These are phyloP conservation scores for Casuarius casuarius DNA, from an alignment of 2,113 vertebrate species.

Conservation along the genomic window DNA sequence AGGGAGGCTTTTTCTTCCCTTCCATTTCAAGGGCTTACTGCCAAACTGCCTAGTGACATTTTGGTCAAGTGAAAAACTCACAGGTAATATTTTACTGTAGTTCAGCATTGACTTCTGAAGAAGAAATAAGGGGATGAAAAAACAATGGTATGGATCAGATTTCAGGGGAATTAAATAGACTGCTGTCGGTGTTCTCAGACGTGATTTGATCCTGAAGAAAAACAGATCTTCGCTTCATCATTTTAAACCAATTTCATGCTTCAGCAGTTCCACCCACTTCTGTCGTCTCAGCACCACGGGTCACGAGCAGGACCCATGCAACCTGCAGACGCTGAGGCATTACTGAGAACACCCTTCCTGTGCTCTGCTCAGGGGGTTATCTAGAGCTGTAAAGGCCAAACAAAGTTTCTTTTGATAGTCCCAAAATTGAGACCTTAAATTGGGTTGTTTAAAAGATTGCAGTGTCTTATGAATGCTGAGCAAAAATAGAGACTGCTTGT, in stretches of 20 bases:
- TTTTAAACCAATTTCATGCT: constrained; percentile 82
- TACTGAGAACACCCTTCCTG: not conserved
- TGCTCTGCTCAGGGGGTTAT: not conserved
- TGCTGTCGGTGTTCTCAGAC: constrained; percentile 56
- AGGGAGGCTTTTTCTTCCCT: not conserved
- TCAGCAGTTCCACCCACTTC: constrained; percentile 47
- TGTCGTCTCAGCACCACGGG: constrained; percentile 51
- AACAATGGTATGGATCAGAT: constrained; percentile 42
- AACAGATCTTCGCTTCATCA: constrained; percentile 71
- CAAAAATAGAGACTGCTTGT: constrained; percentile 11
- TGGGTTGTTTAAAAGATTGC: constrained; percentile 16
- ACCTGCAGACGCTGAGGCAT: not conserved
- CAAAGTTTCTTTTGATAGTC: not conserved
- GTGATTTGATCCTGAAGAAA: constrained; percentile 72
- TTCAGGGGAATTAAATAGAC: constrained; percentile 48
- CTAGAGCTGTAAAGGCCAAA: not conserved
- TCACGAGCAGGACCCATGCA: constrained; percentile 4
- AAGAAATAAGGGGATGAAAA: constrained; percentile 37
- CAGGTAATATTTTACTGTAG: not conserved
- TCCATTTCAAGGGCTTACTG: not conserved
- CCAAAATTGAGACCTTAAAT: constrained; percentile 23
- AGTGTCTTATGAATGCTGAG: not conserved
- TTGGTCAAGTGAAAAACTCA: constrained; percentile 13
- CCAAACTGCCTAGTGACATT: not conserved
- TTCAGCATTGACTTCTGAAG: not conserved